Evolutionary conservation across 2,888 invertebrate genomes (phyloP), one percentile per base, ranked within the genome.

Genomic region (Thecophora atra): DNA sequence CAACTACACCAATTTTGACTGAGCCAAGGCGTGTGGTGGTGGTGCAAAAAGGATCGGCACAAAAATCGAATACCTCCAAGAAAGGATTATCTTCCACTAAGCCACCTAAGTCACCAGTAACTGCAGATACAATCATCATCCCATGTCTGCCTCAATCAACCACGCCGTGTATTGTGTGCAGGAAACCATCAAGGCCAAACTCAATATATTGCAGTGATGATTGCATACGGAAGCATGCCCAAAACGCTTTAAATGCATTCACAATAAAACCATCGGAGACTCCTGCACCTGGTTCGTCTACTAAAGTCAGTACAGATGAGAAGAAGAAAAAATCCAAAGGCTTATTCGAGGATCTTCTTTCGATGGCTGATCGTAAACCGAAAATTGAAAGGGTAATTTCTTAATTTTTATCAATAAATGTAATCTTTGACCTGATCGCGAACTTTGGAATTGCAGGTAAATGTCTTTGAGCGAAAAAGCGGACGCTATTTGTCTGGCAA

Each of bases 131-230:
- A 37, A 62, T 65, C 19, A 26, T 24, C 13, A 47, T 37, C 37
- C 26, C 17, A 52, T 52, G 51, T 47, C 21, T 24, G 8, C 24
- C 56, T 1, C 54, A 74, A 17, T 70, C 69, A 19, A 73, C 75
- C 1, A 69, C 75, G 5, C 76, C 58, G 30, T 95, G 95, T 81
- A 92, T 94, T 65, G 93, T 94, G 17, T 95, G 95, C 83, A 93
- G 93, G 81, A 91, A 90, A 21, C 19, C 75, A 15, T 91, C 94
- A 0, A 89, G 94, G n/a, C 88, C 89, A n/a, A 93, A 91, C 81
- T 94, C 94, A 70, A 93, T 96, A 78, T 97, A 95, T 85, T 98
- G 97, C 85, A 94, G 95, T 79, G 94, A 96, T 80, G 90, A 91
- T 44, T 98, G 97, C 83, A 94, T 97, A 79, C 88, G 93, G 73